Evolutionary conservation across 2,113 vertebrate species (phyloP).

Genomic region (Gobio gobio): DNA sequence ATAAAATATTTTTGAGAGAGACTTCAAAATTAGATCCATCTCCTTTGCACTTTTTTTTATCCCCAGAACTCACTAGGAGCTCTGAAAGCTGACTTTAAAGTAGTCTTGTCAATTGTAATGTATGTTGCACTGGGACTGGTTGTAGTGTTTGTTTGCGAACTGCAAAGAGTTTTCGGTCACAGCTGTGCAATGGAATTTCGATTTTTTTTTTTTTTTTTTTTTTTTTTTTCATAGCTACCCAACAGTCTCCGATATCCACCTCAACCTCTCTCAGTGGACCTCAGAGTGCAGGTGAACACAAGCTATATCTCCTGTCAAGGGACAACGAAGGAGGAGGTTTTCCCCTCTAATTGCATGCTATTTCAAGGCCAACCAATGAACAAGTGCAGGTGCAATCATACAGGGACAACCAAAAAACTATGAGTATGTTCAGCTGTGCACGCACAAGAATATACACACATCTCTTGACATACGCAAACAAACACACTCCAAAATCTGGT

Average conservation of each 20-base stretch:
- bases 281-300: constrained; percentile 32
- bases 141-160: constrained; percentile 54
- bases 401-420: background rate
- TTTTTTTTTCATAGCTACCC: constrained; percentile 12
- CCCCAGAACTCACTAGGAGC: constrained; percentile 34
- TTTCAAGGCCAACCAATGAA: constrained; percentile 36
- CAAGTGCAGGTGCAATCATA: background rate
- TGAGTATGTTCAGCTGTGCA: background rate
- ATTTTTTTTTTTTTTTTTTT: no score
- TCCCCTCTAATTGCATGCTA: constrained; percentile 41
- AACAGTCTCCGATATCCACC: constrained; percentile 30
- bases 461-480: background rate
- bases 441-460: background rate
- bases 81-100: constrained; percentile 34
- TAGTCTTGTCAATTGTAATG: constrained; percentile 50
- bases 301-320: constrained; percentile 29
- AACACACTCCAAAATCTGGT: background rate
- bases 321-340: constrained; percentile 27
- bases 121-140: constrained; percentile 50
- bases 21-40: constrained; percentile 3
- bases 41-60: constrained; percentile 42
- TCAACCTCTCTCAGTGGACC: constrained; percentile 10
- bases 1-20: background rate
- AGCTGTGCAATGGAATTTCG: constrained; percentile 49
- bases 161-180: constrained; percentile 40